These are phyloP conservation scores for Macrocentrus cingulum DNA, from an alignment of 1,140 invertebrate species.

Conservation along the genomic window DNA sequence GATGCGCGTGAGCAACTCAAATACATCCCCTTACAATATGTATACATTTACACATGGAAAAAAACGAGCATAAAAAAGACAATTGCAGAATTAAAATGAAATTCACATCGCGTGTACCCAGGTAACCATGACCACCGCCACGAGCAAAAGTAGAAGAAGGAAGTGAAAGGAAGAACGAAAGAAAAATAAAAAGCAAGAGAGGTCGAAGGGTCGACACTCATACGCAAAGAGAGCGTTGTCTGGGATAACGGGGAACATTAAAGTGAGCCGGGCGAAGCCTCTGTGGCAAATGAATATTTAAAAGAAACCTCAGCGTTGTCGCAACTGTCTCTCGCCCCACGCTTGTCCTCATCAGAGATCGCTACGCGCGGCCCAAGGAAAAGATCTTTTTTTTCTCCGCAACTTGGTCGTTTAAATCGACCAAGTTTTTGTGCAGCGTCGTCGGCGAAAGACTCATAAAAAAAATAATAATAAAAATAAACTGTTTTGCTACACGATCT, in stretches of 20 bases:
- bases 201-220: conserved; percentile 16
- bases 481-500: not conserved
- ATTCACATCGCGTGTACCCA: not conserved
- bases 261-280: conserved; percentile 32
- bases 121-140: conserved; percentile 6
- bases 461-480: conserved; percentile 3
- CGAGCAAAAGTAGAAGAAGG: not conserved
- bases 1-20: too few species aligned
- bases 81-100: conserved; percentile 2
- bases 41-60: not conserved
- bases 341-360: conserved; percentile 1
- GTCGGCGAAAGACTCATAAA: not conserved
- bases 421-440: conserved; percentile 8
- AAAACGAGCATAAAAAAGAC: not conserved
- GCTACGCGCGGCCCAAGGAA: not conserved
- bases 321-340: conserved; percentile 6
- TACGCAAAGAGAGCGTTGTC: conserved; percentile 42
- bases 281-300: conserved; percentile 44
- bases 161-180: conserved; percentile 6
- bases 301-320: conserved; percentile 33
- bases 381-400: conserved; percentile 6
- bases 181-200: not conserved
- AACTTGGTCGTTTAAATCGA: conserved; percentile 29
- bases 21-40: too few species aligned
- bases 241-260: conserved; percentile 43